phyloP scores from a whole-genome alignment of 2,797 vertebrate species.

The Coranthus polyacanthus region DNA sequence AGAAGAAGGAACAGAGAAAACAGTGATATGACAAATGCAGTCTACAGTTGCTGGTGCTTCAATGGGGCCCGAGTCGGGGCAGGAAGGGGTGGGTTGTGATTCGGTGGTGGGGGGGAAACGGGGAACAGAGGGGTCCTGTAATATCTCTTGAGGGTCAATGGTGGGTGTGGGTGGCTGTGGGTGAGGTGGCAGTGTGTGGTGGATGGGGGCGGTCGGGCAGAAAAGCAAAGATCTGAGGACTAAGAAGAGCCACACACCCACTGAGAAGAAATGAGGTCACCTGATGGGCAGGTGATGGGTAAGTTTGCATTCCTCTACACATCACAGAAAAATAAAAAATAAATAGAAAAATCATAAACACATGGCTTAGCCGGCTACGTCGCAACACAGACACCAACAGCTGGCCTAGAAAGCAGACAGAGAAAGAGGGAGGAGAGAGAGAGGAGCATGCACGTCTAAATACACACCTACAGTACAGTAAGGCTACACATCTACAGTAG shows the following conservation, averaged over 20 bases:
- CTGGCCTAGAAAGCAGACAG: constrained; percentile 61
- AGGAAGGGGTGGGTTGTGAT: constrained; percentile 15
- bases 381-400: constrained; percentile 70
- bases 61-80: constrained; percentile 75
- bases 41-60: constrained; percentile 88
- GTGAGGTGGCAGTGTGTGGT: constrained; percentile 47
- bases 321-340: constrained; percentile 36
- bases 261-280: constrained; percentile 80
- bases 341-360: constrained; percentile 21
- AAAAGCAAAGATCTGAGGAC: constrained; percentile 57
- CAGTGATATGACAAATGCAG: constrained; percentile 89
- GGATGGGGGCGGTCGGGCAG: constrained; percentile 21
- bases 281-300: constrained; percentile 58
- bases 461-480: constrained; percentile 38
- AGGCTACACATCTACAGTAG: constrained; percentile 66
- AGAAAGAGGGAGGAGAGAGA: constrained; percentile 35
- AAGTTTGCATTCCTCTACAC: constrained; percentile 78
- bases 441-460: constrained; percentile 74
- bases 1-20: constrained; percentile 77
- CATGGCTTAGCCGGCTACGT: constrained; percentile 47
- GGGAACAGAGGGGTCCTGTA: constrained; percentile 46
- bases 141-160: constrained; percentile 45
- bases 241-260: constrained; percentile 75
- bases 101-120: constrained; percentile 14
- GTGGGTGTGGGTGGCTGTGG: constrained; percentile 66